phyloP scores from a whole-genome alignment of 2,797 vertebrate species.

The Neopelma chrysocephalum region DNA sequence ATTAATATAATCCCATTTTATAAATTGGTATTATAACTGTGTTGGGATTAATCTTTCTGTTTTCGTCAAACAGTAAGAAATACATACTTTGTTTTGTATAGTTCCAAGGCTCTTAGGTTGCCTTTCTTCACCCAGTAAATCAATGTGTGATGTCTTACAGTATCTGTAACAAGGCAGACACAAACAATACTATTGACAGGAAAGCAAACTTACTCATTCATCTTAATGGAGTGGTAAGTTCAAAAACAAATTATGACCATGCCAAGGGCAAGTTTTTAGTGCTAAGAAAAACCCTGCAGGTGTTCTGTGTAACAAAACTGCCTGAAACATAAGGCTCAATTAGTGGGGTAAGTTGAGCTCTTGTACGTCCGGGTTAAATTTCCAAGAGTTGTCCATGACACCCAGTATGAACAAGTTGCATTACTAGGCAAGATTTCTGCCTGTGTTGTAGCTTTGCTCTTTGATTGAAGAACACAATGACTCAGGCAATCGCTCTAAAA shows the following conservation, averaged over 20 bases:
- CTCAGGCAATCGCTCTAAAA: not conserved
- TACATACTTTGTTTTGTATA: not conserved
- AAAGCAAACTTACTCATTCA: conserved; percentile 24
- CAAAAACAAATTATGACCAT: not conserved
- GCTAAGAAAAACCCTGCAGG: not conserved
- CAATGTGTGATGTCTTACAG: not conserved
- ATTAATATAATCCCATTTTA: not conserved
- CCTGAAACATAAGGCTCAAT: not conserved
- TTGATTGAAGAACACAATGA: not conserved
- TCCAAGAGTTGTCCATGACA: not conserved
- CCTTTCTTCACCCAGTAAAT: conserved; percentile 37
- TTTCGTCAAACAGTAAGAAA: not conserved
- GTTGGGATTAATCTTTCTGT: not conserved
- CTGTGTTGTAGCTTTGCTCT: not conserved
- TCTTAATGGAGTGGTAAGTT: conserved; percentile 38
- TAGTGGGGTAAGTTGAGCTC: not conserved
- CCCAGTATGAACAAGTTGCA: not conserved
- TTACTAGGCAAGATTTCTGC: not conserved
- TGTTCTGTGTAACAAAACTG: not conserved
- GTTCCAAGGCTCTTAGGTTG: not conserved
- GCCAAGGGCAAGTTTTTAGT: not conserved
- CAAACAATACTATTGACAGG: conserved; percentile 39
- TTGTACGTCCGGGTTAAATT: not conserved
- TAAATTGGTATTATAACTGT: not conserved
- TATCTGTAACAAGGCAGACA: not conserved